Conservation (phyloP, 2,113 vertebrate species). For the Gobiocypris rarus region DNA sequence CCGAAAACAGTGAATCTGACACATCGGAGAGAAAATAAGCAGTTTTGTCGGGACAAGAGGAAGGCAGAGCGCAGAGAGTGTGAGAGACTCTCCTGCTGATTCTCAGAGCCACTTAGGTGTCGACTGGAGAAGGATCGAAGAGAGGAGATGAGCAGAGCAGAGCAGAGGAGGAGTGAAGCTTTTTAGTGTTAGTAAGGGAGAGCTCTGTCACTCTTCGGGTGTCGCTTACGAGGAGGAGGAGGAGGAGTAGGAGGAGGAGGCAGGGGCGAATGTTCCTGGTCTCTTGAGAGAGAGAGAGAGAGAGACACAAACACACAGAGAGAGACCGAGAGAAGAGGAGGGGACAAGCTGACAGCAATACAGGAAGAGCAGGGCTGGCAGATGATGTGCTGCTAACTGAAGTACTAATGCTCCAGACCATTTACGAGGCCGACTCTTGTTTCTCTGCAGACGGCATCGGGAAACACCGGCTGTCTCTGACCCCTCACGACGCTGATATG, state of each 20-base stretch:
- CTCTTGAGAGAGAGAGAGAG: constrained; percentile 49
- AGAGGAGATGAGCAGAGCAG: constrained; percentile 44
- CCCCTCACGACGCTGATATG: constrained; percentile 85
- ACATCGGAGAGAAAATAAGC: constrained; percentile 29
- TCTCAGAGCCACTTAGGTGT: constrained; percentile 32
- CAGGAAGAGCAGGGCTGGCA: constrained; percentile 81
- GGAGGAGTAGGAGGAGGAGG: constrained; percentile 48
- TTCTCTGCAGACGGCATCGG: constrained; percentile 93
- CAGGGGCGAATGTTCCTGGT: constrained; percentile 45
- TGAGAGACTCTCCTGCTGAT: constrained; percentile 45
- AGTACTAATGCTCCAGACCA: constrained; percentile 97
- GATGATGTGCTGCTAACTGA: constrained; percentile 87
- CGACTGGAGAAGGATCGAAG: constrained; percentile 38
- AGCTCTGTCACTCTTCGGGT: constrained; percentile 41
- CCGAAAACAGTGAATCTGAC: constrained; percentile 9
- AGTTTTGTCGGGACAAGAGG: constrained; percentile 25
- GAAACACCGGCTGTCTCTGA: constrained; percentile 84
- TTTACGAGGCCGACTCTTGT: constrained; percentile 98
- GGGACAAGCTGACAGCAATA: constrained; percentile 76
- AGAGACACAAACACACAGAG: constrained; percentile 24
- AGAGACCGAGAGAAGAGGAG: constrained; percentile 51
- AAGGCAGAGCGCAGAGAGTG: constrained; percentile 37
- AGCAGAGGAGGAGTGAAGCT: constrained; percentile 39
- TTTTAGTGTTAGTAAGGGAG: constrained; percentile 45
- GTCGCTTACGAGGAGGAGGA: constrained; percentile 44